Conservation (phyloP, 2,888 invertebrate species). For the Platypus cylindrus region DNA sequence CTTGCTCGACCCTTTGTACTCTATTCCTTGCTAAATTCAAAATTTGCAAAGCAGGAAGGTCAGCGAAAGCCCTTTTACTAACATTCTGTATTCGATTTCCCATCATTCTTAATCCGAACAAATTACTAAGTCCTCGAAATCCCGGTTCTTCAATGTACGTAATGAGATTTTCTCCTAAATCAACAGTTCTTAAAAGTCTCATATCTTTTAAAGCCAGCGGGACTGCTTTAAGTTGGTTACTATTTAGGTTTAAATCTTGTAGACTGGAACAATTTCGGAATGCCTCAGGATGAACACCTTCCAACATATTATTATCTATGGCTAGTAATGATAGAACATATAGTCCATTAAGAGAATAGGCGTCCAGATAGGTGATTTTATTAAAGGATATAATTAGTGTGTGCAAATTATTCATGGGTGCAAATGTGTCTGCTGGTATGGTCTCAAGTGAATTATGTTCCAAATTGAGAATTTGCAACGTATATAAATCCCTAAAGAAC, state of each 20-base stretch:
- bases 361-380: conserved; percentile 71
- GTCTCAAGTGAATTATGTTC: conserved; percentile 73
- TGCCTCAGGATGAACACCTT: conserved; percentile 74
- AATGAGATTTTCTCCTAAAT: conserved; percentile 85
- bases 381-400: conserved; percentile 78
- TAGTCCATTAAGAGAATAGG: conserved; percentile 75
- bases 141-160: conserved; percentile 66
- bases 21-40: conserved; percentile 80
- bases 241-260: conserved; percentile 81
- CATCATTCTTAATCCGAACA: conserved; percentile 78
- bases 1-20: conserved; percentile 63
- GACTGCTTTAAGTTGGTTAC: conserved; percentile 67
- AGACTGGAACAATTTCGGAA: conserved; percentile 83
- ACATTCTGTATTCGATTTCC: conserved; percentile 78
- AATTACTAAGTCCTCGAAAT: conserved; percentile 71
- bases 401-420: conserved; percentile 85
- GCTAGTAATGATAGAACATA: conserved; percentile 76
- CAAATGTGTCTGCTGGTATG: conserved; percentile 77
- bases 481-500: conserved; percentile 75
- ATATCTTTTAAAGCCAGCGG: conserved; percentile 75
- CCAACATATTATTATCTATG: conserved; percentile 73
- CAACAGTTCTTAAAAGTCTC: conserved; percentile 74
- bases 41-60: conserved; percentile 70
- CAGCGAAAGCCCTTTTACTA: conserved; percentile 65
- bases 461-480: conserved; percentile 72